These are phyloP conservation scores for Aphaenogaster floridana DNA, from an alignment of 1,140 invertebrate genomes.

Conservation along the genomic window DNA sequence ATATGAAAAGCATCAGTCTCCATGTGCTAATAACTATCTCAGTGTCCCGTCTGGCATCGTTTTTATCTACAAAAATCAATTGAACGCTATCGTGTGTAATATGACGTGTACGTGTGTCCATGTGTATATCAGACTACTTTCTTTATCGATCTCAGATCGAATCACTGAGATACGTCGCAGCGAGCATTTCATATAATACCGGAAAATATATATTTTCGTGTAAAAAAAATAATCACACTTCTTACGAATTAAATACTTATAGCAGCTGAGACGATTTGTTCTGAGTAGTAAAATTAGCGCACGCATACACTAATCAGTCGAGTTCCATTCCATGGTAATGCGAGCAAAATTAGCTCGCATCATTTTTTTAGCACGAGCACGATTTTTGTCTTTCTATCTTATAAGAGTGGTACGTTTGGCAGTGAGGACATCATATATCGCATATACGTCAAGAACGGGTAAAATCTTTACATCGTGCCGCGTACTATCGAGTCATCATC, in stretches of 20 bases:
- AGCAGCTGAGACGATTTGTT: constrained; percentile 84
- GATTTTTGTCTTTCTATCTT: constrained; percentile 74
- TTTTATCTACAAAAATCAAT: constrained; percentile 66
- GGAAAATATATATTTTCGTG: constrained; percentile 86
- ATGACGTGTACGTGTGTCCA: neutral
- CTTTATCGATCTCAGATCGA: constrained; percentile 55
- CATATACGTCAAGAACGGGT: constrained; percentile 78
- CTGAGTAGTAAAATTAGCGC: constrained; percentile 81
- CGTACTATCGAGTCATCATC: constrained; percentile 20
- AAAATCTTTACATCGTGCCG: constrained; percentile 59
- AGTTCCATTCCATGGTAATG: constrained; percentile 78
- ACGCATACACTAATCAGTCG: constrained; percentile 83
- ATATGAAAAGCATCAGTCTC: constrained; percentile 87
- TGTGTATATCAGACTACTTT: constrained; percentile 23
- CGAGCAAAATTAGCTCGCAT: constrained; percentile 71
- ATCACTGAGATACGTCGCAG: constrained; percentile 76
- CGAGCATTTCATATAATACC: constrained; percentile 86
- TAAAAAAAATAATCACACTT: constrained; percentile 86
- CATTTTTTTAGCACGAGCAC: constrained; percentile 60
- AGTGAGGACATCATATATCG: constrained; percentile 82
- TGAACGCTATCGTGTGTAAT: constrained; percentile 17
- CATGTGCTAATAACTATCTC: constrained; percentile 79
- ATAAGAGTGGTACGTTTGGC: constrained; percentile 83
- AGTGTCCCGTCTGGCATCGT: constrained; percentile 62
- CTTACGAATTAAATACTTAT: constrained; percentile 86